Evolutionary conservation across 2,888 invertebrate genomes (phyloP).

Genomic region (Gymnocheta viridis): DNA sequence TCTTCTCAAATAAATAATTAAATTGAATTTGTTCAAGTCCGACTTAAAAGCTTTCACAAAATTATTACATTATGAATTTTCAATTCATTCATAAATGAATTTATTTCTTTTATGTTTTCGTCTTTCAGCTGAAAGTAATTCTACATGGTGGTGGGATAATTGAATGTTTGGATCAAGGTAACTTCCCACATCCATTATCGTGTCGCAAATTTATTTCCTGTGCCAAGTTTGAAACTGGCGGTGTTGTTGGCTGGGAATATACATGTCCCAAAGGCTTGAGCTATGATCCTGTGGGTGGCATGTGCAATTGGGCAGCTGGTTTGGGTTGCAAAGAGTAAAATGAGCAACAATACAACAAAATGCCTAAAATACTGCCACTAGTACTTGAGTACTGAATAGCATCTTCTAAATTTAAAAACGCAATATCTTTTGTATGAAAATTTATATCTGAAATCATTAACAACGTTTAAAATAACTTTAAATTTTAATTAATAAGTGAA

Average conservation of each 20-base stretch:
- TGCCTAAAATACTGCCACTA: slow-evolving; percentile 52
- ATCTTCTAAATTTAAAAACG: slow-evolving; percentile 31
- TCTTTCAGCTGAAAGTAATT: slow-evolving; percentile 82
- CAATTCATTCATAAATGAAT: too few relatives aligned
- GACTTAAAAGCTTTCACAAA: too few relatives aligned
- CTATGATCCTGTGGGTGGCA: slow-evolving; percentile 94
- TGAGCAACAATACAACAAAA: slow-evolving; percentile 24
- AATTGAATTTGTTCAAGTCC: too few relatives aligned
- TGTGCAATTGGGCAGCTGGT: slow-evolving; percentile 94
- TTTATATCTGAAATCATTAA: slow-evolving; percentile 6
- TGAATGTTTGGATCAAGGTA: slow-evolving; percentile 93
- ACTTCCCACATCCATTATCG: slow-evolving; percentile 94
- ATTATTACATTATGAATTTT: too few relatives aligned
- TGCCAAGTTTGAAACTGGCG: slow-evolving; percentile 90
- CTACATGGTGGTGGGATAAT: slow-evolving; percentile 88
- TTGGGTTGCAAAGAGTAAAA: slow-evolving; percentile 87
- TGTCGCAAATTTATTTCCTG: slow-evolving; percentile 96
- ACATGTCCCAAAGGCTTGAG: slow-evolving; percentile 92
- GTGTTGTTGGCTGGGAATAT: slow-evolving; percentile 93
- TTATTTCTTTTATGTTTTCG: neutral
- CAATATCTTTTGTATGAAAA: slow-evolving; percentile 30
- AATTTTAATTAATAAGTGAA: neutral
- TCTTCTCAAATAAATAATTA: too few relatives aligned
- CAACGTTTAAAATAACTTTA: neutral
- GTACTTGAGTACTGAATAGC: slow-evolving; percentile 16